Evolutionary conservation across 2,797 vertebrate genomes (phyloP).

Genomic region (Acanthopagrus latus): DNA sequence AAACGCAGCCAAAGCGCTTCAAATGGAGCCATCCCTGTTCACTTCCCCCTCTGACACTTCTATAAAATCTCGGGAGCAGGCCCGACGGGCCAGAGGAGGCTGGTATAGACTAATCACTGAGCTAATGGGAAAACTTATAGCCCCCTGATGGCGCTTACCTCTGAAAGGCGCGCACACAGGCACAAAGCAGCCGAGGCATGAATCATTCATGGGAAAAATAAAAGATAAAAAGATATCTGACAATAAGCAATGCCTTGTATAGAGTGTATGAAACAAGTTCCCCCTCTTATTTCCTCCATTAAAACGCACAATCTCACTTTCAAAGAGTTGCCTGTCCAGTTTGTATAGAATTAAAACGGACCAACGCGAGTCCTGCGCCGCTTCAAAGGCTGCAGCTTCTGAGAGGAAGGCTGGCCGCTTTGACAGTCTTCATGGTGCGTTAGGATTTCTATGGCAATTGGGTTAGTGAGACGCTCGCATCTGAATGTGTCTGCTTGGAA

Average conservation of each 20-base stretch:
- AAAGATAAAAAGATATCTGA: constrained; percentile 94
- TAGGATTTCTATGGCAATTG: constrained; percentile 96
- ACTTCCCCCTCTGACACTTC: constrained; percentile 44
- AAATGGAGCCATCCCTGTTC: constrained; percentile 21
- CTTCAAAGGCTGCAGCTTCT: constrained; percentile 94
- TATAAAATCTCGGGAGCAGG: constrained; percentile 78
- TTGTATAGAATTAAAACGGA: constrained; percentile 93
- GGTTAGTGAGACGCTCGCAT: constrained; percentile 89
- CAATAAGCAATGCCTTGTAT: constrained; percentile 94
- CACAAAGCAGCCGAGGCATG: constrained; percentile 91
- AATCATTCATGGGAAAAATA: constrained; percentile 97
- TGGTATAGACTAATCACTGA: constrained; percentile 85
- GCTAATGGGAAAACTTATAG: constrained; percentile 90
- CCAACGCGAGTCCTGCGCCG: constrained; percentile 91
- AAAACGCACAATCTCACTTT: constrained; percentile 89
- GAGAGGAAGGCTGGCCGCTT: constrained; percentile 91
- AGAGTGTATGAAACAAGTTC: constrained; percentile 93
- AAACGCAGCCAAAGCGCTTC: constrained; percentile 34
- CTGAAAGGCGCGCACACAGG: constrained; percentile 86
- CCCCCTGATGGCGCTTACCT: constrained; percentile 91
- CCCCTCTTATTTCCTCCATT: constrained; percentile 93
- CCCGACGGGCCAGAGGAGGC: constrained; percentile 82
- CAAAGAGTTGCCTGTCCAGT: constrained; percentile 89
- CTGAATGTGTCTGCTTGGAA: constrained; percentile 89
- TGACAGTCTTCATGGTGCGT: constrained; percentile 95